A percentile compares a stretch with the other conserved stretches of the same genome.
Conservation (phyloP, 2,113 vertebrate species). For the Actenoides lindsayi region DNA sequence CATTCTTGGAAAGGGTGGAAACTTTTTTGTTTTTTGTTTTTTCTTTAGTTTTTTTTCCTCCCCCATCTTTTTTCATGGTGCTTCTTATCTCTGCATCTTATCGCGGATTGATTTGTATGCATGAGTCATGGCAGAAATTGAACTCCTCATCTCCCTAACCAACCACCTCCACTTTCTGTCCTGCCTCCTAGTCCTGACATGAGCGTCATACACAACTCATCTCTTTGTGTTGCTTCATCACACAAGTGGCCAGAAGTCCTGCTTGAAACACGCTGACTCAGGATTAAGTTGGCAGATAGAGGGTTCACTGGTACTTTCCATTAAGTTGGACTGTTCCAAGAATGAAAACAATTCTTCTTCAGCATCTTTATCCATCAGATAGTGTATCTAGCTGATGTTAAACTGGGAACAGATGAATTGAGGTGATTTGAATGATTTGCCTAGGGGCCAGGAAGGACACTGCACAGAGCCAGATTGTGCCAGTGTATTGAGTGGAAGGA, state of each 20-base stretch:
- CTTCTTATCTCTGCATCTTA: neutral
- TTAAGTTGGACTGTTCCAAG: neutral
- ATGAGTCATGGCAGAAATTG: neutral
- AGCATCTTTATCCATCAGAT: neutral
- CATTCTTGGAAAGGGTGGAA: neutral
- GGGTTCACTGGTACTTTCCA: neutral
- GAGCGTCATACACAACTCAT: neutral
- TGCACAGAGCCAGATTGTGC: neutral
- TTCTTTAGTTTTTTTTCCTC: neutral
- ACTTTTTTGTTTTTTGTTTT: neutral
- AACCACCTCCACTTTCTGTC: neutral
- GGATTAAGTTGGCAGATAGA: neutral
- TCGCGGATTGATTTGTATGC: neutral
- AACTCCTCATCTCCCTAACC: neutral
- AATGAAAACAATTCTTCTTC: neutral
- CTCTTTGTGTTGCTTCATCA: neutral
- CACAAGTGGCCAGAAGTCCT: neutral
- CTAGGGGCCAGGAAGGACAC: neutral
- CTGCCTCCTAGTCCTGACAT: neutral
- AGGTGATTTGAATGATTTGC: neutral
- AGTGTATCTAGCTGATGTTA: neutral
- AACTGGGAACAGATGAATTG: conserved; percentile 5
- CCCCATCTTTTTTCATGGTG: neutral
- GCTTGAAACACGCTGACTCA: neutral
- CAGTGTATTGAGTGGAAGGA: neutral